Evolutionary conservation across 1,140 invertebrate genomes (phyloP).

Genomic region (Trichomalopsis sarcophagae): DNA sequence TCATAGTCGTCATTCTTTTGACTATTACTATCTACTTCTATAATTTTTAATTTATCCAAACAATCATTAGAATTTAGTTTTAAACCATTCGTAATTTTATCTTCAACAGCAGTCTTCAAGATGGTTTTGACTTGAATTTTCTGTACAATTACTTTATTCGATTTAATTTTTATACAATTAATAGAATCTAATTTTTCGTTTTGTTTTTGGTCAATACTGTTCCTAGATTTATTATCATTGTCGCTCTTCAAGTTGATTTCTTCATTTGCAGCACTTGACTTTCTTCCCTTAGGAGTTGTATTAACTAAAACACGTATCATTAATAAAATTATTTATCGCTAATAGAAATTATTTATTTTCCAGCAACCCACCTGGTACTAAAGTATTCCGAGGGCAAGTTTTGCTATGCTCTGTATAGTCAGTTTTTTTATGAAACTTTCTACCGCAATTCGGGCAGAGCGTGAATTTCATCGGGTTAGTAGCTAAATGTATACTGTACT

Average conservation of each 20-base stretch:
- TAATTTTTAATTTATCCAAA: conserved; percentile 38
- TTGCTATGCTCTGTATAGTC: conserved; percentile 53
- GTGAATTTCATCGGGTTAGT: conserved; percentile 52
- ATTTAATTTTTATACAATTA: conserved; percentile 36
- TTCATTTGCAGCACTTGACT: background rate
- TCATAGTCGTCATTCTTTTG: conserved; percentile 33
- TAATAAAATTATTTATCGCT: background rate
- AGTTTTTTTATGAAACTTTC: conserved; percentile 50
- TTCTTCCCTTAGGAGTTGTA: conserved; percentile 35
- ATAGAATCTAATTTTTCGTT: conserved; percentile 28
- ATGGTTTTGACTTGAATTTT: conserved; percentile 31
- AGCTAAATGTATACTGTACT: conserved; percentile 46
- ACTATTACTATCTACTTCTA: conserved; percentile 41
- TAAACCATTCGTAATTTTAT: conserved; percentile 47
- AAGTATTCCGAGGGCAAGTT: conserved; percentile 27
- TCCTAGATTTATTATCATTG: conserved; percentile 23
- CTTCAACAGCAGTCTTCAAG: conserved; percentile 41
- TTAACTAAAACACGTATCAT: background rate
- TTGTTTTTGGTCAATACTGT: conserved; percentile 45
- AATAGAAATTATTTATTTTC: background rate
- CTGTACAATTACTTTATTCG: conserved; percentile 40
- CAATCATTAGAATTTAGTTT: conserved; percentile 44
- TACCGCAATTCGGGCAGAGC: conserved; percentile 41
- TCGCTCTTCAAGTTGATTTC: conserved; percentile 34
- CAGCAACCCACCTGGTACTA: conserved; percentile 12